Evolutionary conservation across 2,888 invertebrate genomes (phyloP).

Genomic region (Tipula unca): DNA sequence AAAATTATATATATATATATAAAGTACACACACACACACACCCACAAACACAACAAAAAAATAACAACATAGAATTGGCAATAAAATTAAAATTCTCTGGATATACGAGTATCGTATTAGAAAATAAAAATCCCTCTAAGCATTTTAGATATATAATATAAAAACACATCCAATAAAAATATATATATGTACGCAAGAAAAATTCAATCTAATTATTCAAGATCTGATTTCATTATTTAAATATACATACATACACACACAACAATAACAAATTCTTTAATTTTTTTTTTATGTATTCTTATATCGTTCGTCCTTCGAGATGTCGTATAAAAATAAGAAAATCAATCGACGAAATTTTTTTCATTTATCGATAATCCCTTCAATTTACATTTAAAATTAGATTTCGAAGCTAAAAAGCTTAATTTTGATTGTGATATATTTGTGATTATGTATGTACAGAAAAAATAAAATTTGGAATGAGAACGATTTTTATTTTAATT

Average conservation of each 20-base stretch:
- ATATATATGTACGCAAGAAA: neutral
- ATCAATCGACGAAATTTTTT: slow-evolving; percentile 1
- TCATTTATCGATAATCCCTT: slow-evolving; percentile 17
- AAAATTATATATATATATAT: neutral
- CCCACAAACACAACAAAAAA: neutral
- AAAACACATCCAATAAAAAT: neutral
- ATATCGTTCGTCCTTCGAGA: neutral
- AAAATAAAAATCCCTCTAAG: neutral
- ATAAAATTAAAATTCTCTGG: neutral
- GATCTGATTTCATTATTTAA: slow-evolving; percentile 19
- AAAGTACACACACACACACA: neutral
- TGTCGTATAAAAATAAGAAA: neutral
- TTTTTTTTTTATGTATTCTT: neutral
- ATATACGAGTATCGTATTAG: neutral
- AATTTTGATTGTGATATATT: slow-evolving; percentile 19
- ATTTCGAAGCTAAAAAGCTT: neutral
- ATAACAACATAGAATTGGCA: neutral
- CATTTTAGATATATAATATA: neutral
- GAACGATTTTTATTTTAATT: neutral
- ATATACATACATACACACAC: neutral
- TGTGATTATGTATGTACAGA: neutral
- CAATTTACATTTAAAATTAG: slow-evolving; percentile 20
- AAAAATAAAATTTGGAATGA: neutral
- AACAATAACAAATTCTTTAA: neutral
- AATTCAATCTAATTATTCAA: slow-evolving; percentile 19